Percentiles rank a stretch among this genome's conserved stretches.
These are phyloP conservation scores for Phyllopteryx taeniolatus DNA, from an alignment of 2,113 vertebrate species.

Conservation along the genomic window DNA sequence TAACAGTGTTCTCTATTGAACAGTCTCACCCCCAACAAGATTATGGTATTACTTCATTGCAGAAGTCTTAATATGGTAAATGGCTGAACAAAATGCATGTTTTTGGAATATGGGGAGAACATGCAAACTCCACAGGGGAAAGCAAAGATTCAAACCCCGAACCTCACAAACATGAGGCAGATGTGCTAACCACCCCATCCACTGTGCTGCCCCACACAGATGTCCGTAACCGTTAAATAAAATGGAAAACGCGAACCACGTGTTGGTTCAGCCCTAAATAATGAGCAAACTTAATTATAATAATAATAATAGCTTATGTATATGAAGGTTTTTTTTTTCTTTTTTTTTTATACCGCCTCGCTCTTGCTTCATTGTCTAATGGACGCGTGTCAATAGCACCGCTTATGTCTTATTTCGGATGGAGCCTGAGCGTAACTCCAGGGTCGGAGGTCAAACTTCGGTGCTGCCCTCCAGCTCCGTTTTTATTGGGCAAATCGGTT, in stretches of 20 bases:
- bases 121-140: neutral
- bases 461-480: conserved; percentile 30
- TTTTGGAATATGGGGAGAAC: no score
- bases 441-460: conserved; percentile 43
- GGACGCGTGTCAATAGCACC: conserved; percentile 24
- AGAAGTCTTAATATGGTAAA: no score
- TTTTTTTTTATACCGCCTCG: neutral
- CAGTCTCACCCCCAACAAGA: no score
- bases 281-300: conserved; percentile 35
- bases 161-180: neutral
- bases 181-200: neutral
- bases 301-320: conserved; percentile 41
- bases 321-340: conserved; percentile 29
- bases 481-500: conserved; percentile 60
- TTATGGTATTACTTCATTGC: no score
- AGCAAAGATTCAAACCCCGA: neutral
- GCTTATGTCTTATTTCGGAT: conserved; percentile 46
- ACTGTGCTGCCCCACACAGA: neutral
- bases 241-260: neutral
- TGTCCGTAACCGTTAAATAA: neutral
- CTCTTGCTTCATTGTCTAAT: conserved; percentile 33
- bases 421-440: neutral
- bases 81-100: no score
- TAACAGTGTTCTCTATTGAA: no score
- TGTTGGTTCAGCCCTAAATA: neutral